phyloP scores from a whole-genome alignment of 2,113 vertebrate genomes.

The Archocentrus centrarchus region DNA sequence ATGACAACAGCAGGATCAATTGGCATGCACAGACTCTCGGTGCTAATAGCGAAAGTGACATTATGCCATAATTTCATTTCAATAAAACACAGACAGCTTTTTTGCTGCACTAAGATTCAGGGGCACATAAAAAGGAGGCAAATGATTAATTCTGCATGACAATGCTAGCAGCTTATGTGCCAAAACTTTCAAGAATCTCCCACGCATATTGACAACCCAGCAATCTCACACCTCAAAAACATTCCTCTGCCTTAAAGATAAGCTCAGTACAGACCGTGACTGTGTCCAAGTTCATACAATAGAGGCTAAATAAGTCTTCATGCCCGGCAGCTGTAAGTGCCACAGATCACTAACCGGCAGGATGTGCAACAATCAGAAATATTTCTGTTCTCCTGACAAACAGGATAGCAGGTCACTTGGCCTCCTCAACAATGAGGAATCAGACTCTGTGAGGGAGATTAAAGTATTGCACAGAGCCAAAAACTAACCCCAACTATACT shows the following conservation, averaged over 20 bases:
- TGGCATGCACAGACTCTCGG: constrained; percentile 77
- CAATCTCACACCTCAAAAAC: constrained; percentile 47
- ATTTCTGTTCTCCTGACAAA: constrained; percentile 71
- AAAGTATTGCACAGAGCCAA: background rate
- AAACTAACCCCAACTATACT: background rate
- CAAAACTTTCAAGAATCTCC: constrained; percentile 49
- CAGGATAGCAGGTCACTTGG: constrained; percentile 72
- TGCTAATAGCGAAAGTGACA: constrained; percentile 82
- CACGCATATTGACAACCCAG: constrained; percentile 42
- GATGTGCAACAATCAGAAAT: constrained; percentile 75
- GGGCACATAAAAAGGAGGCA: constrained; percentile 65
- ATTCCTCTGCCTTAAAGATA: constrained; percentile 32
- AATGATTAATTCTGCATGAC: constrained; percentile 73
- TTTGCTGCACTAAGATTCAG: constrained; percentile 61
- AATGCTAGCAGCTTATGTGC: constrained; percentile 40
- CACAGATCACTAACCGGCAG: constrained; percentile 71
- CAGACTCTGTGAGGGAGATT: constrained; percentile 15
- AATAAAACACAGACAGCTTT: constrained; percentile 73
- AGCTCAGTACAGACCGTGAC: constrained; percentile 12
- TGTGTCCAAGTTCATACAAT: constrained; percentile 62
- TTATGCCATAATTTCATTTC: constrained; percentile 79
- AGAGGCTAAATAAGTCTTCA: constrained; percentile 50
- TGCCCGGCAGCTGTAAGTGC: constrained; percentile 65
- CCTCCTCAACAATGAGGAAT: constrained; percentile 49
- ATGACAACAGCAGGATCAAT: constrained; percentile 83